These are phyloP conservation scores for Sitta carolinensis DNA, from an alignment of 2,797 vertebrate species.

Conservation along the genomic window DNA sequence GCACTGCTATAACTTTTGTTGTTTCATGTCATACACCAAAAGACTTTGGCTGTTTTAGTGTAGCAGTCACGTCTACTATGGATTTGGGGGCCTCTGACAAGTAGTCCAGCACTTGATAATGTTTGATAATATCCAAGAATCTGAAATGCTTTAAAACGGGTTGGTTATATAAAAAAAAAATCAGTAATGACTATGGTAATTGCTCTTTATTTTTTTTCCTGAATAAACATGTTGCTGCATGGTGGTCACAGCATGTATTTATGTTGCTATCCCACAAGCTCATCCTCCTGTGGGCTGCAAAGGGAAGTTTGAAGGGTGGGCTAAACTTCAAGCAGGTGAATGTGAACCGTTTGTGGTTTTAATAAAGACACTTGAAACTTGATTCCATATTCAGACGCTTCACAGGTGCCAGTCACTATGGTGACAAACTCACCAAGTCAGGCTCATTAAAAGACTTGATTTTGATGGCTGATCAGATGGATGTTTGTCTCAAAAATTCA, in stretches of 20 bases:
- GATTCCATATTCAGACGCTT: neutral
- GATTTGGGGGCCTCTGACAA: constrained; percentile 76
- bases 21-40: neutral
- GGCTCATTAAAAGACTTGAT: neutral
- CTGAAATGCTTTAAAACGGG: constrained; percentile 77
- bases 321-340: neutral
- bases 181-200: neutral
- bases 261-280: neutral
- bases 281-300: neutral
- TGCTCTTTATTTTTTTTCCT: neutral
- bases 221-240: neutral
- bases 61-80: neutral
- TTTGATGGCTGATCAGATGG: neutral
- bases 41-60: neutral
- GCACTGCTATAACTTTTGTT: neutral
- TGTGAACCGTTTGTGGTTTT: neutral
- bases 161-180: constrained; percentile 26
- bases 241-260: neutral
- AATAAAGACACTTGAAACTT: neutral
- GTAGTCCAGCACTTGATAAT: constrained; percentile 84
- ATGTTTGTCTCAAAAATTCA: neutral
- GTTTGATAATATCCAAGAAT: constrained; percentile 82
- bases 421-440: neutral
- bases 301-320: neutral
- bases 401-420: neutral